Evolutionary conservation across 2,888 invertebrate species (phyloP).

Genomic region (Cyclophora albipunctata): DNA sequence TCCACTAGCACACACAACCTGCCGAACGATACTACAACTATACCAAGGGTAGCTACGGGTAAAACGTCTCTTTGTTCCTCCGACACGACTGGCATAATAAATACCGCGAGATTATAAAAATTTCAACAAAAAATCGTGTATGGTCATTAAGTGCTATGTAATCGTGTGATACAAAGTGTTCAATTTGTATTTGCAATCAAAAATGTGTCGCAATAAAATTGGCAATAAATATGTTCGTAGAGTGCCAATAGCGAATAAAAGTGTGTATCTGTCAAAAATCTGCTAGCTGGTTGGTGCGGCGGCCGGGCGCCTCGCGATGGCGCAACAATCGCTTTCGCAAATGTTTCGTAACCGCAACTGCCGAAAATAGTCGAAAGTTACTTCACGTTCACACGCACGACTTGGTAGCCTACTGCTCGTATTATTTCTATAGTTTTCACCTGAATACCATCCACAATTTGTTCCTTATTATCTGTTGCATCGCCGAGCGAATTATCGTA

Average conservation of each 20-base stretch:
- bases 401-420: constrained; percentile 10
- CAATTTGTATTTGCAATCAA: no score
- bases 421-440: no score
- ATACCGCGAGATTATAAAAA: no score
- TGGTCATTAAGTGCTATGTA: no score
- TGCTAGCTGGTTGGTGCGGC: constrained; percentile 6
- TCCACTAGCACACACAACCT: constrained; percentile 42
- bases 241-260: constrained; percentile 2
- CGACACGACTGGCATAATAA: no score
- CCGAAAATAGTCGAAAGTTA: constrained; percentile 64
- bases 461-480: no score
- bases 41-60: constrained; percentile 1
- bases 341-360: constrained; percentile 52
- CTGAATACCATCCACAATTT: no score
- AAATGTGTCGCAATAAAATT: neutral
- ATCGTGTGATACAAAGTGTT: no score
- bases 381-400: constrained; percentile 40
- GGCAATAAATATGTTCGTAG: constrained; percentile 4
- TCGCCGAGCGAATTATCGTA: no score
- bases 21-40: constrained; percentile 43
- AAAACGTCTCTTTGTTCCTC: constrained; percentile 4
- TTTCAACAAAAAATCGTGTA: no score
- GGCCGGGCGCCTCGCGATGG: constrained; percentile 25
- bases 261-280: constrained; percentile 29
- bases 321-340: constrained; percentile 64